Evolutionary conservation across 2,797 vertebrate species (phyloP), one percentile per base, ranked within the genome.

Genomic region (Tokudaia tokunoshimensis): DNA sequence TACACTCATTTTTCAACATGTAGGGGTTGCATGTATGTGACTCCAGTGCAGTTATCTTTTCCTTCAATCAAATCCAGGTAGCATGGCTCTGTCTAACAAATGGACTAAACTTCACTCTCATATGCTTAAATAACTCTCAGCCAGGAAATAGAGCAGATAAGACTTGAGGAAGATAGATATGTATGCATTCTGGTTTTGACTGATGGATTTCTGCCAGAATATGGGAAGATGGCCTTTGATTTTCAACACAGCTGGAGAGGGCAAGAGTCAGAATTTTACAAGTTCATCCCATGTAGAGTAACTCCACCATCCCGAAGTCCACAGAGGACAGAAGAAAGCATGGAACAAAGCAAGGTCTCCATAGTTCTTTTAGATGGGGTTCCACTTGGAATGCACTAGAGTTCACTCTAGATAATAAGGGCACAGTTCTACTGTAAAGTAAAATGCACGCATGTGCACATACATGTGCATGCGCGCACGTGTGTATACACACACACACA

Each of bases 101-200:
- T 12, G 6, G 91, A 78, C 31, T 47, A 67, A 65, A 34, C 31
- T 47, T 82, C 63, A 47, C 52, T 74, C 83, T 26, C 6, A 22
- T 61, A 57, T n/a, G 90, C 59, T 96, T 63, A 88, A 96, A 75
- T 65, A 81, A 67, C 74, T 78, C 50, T 93, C 50, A 79, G 41
- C 34, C 78, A 86, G 41, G n/a, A 92, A 20, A 91, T 20, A 79
- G 96, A 89, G 81, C 34, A 78, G 34, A 6, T 50, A 76, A 12
- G 17, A 74, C 67, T 89, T 79, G 44, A 81, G 75, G 84, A 91
- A 83, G 44, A 61, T 70, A 19, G 41, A 52, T n/a, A 47, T 50
- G 24, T n/a, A 9, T 14, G 13, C 41, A 41, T 70, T 92, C 75
- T 37, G 34, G 44, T 88, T 93, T 95, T 63, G n/a, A 44, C 34